These are phyloP conservation scores for Mungos mungo DNA, from an alignment of 2,113 vertebrate genomes.

Conservation along the genomic window DNA sequence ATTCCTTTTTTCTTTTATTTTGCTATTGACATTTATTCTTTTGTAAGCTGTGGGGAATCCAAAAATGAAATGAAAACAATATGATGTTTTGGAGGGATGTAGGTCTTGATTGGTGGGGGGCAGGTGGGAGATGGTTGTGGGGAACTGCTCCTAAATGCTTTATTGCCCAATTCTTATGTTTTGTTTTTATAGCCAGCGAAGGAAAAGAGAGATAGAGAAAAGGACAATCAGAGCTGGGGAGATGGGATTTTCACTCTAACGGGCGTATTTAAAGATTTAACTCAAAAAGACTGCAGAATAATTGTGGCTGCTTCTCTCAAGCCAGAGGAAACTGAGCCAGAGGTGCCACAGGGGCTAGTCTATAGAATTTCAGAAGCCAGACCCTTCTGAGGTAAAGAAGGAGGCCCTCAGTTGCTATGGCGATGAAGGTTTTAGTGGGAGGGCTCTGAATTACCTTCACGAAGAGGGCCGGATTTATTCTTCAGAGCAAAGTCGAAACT, in stretches of 20 bases:
- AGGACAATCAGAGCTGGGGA: background rate
- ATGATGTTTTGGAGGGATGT: background rate
- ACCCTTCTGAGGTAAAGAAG: background rate
- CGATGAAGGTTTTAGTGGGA: background rate
- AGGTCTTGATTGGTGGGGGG: background rate
- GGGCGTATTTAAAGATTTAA: background rate
- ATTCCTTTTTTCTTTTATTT: background rate
- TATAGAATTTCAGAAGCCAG: background rate
- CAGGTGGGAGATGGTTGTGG: background rate
- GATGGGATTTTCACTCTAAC: background rate
- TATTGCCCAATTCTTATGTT: background rate
- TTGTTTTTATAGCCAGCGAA: background rate
- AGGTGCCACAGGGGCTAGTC: background rate
- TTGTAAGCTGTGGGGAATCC: background rate
- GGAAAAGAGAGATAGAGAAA: background rate
- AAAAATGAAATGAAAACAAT: background rate
- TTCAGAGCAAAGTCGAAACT: background rate
- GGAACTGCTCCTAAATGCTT: background rate
- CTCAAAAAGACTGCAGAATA: background rate
- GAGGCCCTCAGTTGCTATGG: background rate
- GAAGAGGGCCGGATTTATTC: background rate
- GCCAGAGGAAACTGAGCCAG: background rate
- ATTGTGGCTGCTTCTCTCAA: background rate
- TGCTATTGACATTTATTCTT: background rate
- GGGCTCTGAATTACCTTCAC: background rate